Evolutionary conservation across 2,888 invertebrate species (phyloP), one percentile per base, ranked within the genome.

Genomic region (Caenorhabditis afra): DNA sequence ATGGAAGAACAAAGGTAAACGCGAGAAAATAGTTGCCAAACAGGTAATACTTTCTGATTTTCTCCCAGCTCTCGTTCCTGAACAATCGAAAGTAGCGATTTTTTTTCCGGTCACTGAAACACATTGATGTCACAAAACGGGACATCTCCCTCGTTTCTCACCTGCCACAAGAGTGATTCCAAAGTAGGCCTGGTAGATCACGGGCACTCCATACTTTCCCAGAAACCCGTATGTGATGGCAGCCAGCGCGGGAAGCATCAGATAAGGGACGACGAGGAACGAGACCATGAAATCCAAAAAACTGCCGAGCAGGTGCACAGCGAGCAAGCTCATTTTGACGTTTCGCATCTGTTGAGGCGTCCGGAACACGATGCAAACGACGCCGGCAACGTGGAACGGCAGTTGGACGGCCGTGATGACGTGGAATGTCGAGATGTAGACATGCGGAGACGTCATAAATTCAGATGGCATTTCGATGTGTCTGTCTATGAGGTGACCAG

Each of bases 281-380:
- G 35, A 49, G 49, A 61, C 49, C 5, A 29, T 20, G 12, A 61
- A 35, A 29, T 35, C 49, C 20, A 61, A 20, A 20, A 47, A 49
- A 49, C 23, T 61, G 37, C 35, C 49, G n/a, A 49, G 37, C 16
- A 61, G 29, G 8, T 61, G 61, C 61, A 61, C 29, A 20, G 14
- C 37, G 16, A 61, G 29, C 61, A 61, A 20, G 23, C 49, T 61
- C 37, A 44, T 16, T 20, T 61, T 61, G 37, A 61, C 61, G 49
- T 61, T 61, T 37, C 11, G 29, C 61, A 61, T 61, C 29, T 49
- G 47, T 11, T 18, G 37, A 11, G 61, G 61, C 8, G 61, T 61
- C n/a, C 29, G 35, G 3, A 20, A 35, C 7, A 37, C 35, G 1
- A 61, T 61, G 16, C 61, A 61, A 29, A 37, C 47, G 12, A 49